Evolutionary conservation across 2,113 vertebrate species (phyloP).

Genomic region (Gallinago undulata): DNA sequence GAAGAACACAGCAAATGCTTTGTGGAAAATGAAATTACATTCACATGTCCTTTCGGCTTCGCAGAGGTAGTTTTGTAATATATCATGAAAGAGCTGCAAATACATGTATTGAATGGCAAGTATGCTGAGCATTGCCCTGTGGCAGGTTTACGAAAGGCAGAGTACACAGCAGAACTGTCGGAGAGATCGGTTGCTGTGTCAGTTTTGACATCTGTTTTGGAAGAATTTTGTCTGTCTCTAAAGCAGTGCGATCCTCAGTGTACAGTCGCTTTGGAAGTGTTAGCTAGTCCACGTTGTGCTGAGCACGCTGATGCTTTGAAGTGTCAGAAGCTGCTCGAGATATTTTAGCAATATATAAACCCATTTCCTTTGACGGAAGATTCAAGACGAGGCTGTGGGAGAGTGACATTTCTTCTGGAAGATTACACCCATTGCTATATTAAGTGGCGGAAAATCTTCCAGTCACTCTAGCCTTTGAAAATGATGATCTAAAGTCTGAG

Average conservation of each 20-base stretch:
- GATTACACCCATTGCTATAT: constrained; percentile 42
- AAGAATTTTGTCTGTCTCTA: background rate
- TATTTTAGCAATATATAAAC: background rate
- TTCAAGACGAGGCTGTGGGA: background rate
- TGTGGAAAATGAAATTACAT: constrained; percentile 8
- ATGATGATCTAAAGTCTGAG: constrained; percentile 19
- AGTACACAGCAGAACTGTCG: background rate
- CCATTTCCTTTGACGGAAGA: background rate
- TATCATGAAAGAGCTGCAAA: background rate
- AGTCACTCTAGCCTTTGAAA: constrained; percentile 10
- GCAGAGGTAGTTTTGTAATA: background rate
- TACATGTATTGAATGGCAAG: background rate
- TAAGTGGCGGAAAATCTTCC: constrained; percentile 13
- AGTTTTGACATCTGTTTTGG: constrained; percentile 19
- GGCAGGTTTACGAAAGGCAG: background rate
- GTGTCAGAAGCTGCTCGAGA: constrained; percentile 8
- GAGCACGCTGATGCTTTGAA: background rate
- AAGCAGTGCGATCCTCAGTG: background rate
- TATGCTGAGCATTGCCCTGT: background rate
- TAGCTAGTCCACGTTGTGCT: background rate
- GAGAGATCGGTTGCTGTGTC: background rate
- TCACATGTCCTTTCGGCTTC: background rate
- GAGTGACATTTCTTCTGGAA: constrained; percentile 43
- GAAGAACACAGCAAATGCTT: background rate
- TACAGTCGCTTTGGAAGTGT: constrained; percentile 7